Evolutionary conservation across 2,888 invertebrate genomes (phyloP).

Genomic region (Schrankia costaestrigalis): DNA sequence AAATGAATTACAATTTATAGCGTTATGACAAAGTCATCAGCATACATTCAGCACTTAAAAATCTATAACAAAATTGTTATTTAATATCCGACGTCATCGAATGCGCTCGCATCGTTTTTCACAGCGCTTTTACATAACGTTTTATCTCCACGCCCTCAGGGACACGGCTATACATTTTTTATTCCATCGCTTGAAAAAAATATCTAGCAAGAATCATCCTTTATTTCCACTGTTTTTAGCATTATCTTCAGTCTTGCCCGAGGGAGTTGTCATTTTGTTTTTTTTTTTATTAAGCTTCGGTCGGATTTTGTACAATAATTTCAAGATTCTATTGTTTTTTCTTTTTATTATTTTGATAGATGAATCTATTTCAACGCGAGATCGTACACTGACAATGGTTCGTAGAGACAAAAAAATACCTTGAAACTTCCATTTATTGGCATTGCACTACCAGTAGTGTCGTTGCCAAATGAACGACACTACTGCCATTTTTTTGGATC

Average conservation of each 20-base stretch:
- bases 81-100: constrained; percentile 11
- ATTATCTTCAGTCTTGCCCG: constrained; percentile 24
- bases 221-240: constrained; percentile 28
- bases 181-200: constrained; percentile 19
- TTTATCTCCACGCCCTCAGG: constrained; percentile 20
- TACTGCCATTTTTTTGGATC: too few species aligned
- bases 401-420: too few species aligned
- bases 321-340: constrained; percentile 6
- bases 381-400: too few species aligned
- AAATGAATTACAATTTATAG: too few species aligned
- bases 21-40: too few species aligned
- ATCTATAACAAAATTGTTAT: too few species aligned
- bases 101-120: constrained; percentile 13
- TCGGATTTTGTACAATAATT: constrained; percentile 14
- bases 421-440: too few species aligned
- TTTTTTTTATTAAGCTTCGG: constrained; percentile 19
- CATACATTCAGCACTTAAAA: too few species aligned
- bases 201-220: constrained; percentile 23
- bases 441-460: too few species aligned
- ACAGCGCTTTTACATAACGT: constrained; percentile 14
- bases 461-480: too few species aligned
- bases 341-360: too few species aligned
- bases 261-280: constrained; percentile 23
- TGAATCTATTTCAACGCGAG: too few species aligned
- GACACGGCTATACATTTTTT: constrained; percentile 24